Conservation (phyloP, 2,888 invertebrate genomes). For the Luffia ferchaultella region DNA sequence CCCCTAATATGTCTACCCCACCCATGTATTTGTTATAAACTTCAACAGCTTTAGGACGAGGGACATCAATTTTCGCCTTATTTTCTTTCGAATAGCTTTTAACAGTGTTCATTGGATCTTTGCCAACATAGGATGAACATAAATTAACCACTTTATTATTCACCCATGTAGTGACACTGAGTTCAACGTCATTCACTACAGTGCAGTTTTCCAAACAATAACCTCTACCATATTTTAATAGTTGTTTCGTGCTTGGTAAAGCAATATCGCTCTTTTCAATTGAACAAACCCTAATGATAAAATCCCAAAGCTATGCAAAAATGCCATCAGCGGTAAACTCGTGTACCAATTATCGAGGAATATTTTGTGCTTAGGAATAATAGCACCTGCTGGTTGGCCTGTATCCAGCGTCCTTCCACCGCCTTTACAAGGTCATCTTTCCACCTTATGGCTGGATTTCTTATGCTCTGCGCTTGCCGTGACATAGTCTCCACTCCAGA, state of each 20-base stretch:
- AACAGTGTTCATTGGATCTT: slow-evolving; percentile 13
- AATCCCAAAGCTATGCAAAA: not conserved
- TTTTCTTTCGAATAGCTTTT: slow-evolving; percentile 15
- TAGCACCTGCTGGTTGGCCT: no score
- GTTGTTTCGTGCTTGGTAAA: not conserved
- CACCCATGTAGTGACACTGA: slow-evolving; percentile 15
- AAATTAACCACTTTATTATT: slow-evolving; percentile 19
- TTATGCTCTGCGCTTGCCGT: no score
- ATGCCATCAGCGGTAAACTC: not conserved
- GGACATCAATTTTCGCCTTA: slow-evolving; percentile 15
- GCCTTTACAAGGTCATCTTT: no score
- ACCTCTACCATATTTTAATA: not conserved
- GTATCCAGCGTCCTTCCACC: no score
- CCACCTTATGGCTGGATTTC: no score
- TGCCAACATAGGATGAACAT: slow-evolving; percentile 18
- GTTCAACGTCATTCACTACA: slow-evolving; percentile 8
- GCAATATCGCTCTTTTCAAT: not conserved
- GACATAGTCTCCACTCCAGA: no score
- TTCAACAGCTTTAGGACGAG: slow-evolving; percentile 17
- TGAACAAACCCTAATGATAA: not conserved
- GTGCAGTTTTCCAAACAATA: not conserved
- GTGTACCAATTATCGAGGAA: not conserved
- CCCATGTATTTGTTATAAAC: slow-evolving; percentile 19
- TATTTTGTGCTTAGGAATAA: no score
- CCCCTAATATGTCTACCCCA: slow-evolving; percentile 19